phyloP scores from a whole-genome alignment of 2,113 vertebrate genomes.

The Toxostoma redivivum region DNA sequence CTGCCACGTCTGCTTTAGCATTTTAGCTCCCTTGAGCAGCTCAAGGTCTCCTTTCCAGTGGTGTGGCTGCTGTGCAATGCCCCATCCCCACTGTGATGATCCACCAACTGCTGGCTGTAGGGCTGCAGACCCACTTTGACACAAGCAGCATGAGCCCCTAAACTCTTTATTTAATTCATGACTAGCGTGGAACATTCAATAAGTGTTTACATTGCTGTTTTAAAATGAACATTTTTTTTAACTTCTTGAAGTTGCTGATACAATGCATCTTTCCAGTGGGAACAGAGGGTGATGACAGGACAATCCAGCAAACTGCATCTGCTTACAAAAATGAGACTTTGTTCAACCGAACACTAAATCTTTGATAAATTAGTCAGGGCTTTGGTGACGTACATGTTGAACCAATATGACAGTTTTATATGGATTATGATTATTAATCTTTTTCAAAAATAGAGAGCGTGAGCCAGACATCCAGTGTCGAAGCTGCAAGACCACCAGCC shows the following conservation, averaged over 20 bases:
- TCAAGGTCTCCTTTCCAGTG: not conserved
- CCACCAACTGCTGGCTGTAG: not conserved
- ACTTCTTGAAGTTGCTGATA: constrained; percentile 42
- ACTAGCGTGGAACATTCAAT: not conserved
- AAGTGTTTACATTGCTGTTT: constrained; percentile 43
- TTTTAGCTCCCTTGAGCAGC: not conserved
- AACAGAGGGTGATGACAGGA: constrained; percentile 38
- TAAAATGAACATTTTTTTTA: not conserved
- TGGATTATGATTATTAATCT: constrained; percentile 70
- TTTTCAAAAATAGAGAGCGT: constrained; percentile 61
- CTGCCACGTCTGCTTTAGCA: not conserved
- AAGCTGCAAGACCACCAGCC: constrained; percentile 70
- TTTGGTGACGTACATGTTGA: constrained; percentile 73
- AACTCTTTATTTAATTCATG: not conserved
- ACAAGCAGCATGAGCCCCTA: not conserved
- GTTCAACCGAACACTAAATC: constrained; percentile 56
- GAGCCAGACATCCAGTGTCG: constrained; percentile 60
- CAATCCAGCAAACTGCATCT: constrained; percentile 48
- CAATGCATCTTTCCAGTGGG: constrained; percentile 25
- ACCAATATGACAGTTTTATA: constrained; percentile 78
- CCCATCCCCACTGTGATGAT: not conserved
- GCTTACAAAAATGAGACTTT: constrained; percentile 64
- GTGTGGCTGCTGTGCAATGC: not conserved
- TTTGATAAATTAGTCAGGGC: constrained; percentile 73
- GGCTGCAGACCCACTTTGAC: not conserved